Percentiles rank a stretch among this genome's conserved stretches.
Conservation (phyloP, 37 sponge, comb jelly and placozoan genomes). For the Amphimedon queenslandica region DNA sequence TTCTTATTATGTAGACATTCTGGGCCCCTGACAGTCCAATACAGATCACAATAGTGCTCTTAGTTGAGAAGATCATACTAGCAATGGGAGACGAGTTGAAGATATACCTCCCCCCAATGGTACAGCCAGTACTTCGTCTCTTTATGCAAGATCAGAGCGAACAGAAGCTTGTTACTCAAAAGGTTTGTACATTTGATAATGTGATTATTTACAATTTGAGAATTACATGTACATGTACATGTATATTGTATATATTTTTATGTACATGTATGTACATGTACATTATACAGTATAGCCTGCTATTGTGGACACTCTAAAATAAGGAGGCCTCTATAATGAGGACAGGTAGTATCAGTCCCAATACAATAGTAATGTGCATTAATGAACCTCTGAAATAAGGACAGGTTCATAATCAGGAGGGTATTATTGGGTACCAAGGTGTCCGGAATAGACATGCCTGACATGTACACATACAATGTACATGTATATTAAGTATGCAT, state of each 20-base stretch:
- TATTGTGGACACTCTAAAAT: no score
- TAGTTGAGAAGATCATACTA: conserved; percentile 77
- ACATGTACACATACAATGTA: no score
- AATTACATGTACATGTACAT: background rate
- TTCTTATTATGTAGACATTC: conserved; percentile 51
- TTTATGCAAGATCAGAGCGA: conserved; percentile 80
- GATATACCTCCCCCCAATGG: conserved; percentile 72
- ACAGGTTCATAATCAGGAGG: no score
- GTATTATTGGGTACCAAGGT: no score
- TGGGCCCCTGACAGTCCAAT: conserved; percentile 72
- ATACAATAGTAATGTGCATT: no score
- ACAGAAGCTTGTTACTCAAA: conserved; percentile 67
- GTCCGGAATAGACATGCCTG: no score
- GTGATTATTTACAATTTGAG: background rate
- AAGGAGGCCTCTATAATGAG: no score
- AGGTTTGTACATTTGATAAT: conserved; percentile 30
- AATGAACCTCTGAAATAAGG: no score
- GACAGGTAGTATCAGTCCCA: no score
- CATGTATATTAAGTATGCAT: no score
- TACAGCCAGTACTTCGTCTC: conserved; percentile 72
- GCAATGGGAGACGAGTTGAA: conserved; percentile 92
- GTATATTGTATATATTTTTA: background rate
- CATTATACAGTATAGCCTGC: no score
- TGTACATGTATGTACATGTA: no score
- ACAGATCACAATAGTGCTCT: conserved; percentile 84